A percentile compares a stretch with the other conserved stretches of the same genome.
Evolutionary conservation across 2,888 invertebrate genomes (phyloP).

Genomic region (Pristionchus entomophagus): DNA sequence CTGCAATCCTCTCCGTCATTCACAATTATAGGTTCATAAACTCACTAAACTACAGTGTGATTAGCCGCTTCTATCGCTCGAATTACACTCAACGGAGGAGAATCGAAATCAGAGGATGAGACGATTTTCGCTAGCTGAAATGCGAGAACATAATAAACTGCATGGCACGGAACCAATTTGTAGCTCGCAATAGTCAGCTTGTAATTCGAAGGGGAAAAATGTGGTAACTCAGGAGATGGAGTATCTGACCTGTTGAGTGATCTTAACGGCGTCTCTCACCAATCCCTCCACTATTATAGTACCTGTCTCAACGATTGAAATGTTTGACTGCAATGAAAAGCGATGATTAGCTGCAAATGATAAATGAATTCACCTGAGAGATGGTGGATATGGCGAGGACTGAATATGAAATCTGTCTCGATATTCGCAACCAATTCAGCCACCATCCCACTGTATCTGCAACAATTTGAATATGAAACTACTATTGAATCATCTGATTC

Average conservation of each 20-base stretch:
- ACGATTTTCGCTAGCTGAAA: background rate
- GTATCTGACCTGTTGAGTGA: background rate
- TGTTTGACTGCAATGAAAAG: background rate
- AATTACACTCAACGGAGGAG: constrained; percentile 11
- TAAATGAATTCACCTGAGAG: background rate
- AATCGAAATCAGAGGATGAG: background rate
- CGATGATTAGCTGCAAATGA: no score
- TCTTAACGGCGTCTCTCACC: background rate
- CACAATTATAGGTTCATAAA: background rate
- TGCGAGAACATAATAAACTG: no score
- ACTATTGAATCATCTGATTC: no score
- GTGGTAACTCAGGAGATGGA: background rate
- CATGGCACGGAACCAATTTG: no score
- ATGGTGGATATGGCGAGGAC: constrained; percentile 35
- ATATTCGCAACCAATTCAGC: constrained; percentile 40
- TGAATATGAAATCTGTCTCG: constrained; percentile 14
- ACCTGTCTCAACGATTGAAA: constrained; percentile 3
- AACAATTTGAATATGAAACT: background rate
- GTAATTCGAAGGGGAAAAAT: no score
- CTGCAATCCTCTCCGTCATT: background rate
- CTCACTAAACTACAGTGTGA: constrained; percentile 36
- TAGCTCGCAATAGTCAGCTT: no score
- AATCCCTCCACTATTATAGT: constrained; percentile 14
- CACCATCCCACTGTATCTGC: constrained; percentile 27
- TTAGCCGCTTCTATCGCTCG: background rate